These are phyloP conservation scores for Oriolus oriolus DNA, from an alignment of 2,113 vertebrate genomes.

Conservation along the genomic window DNA sequence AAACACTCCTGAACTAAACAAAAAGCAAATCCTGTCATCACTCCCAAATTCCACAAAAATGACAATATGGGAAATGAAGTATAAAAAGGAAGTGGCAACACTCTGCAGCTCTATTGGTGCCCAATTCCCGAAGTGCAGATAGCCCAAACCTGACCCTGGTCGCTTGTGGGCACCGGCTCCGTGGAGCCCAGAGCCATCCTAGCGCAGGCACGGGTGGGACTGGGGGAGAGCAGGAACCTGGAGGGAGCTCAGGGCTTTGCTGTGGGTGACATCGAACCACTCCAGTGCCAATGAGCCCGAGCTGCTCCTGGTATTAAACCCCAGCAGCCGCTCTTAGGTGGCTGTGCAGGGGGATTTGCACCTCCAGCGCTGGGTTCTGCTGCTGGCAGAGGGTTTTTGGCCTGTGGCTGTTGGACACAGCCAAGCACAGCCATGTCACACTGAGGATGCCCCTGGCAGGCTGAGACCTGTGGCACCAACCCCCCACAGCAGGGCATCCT, in stretches of 20 bases:
- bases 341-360: accelerated
- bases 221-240: neutral
- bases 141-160: too few relatives aligned
- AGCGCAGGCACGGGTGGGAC: accelerated
- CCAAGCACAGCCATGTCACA: neutral
- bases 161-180: accelerated
- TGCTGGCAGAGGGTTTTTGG: neutral
- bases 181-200: neutral
- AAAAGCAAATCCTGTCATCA: neutral
- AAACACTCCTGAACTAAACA: accelerated
- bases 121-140: neutral
- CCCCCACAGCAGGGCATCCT: accelerated
- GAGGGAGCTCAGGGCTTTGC: neutral
- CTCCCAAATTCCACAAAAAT: neutral
- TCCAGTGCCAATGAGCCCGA: accelerated
- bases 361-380: accelerated
- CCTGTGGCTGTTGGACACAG: neutral
- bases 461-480: accelerated
- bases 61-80: neutral
- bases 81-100: neutral
- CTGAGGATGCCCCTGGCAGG: neutral
- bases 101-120: neutral
- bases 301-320: accelerated
- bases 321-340: accelerated
- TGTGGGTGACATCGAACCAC: neutral